phyloP scores from a whole-genome alignment of 2,888 invertebrate genomes.

The Caenorhabditis angaria region DNA sequence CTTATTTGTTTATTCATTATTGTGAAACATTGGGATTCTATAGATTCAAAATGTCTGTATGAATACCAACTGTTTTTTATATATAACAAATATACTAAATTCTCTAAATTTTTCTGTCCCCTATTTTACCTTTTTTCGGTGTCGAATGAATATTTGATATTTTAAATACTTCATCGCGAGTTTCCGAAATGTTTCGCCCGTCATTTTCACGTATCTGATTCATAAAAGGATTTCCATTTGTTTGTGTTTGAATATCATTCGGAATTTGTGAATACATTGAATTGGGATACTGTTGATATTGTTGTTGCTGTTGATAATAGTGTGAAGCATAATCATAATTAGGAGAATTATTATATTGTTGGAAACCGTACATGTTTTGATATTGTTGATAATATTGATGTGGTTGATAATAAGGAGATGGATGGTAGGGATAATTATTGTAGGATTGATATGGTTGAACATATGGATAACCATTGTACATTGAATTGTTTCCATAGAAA shows the following conservation, averaged over 20 bases:
- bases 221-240: not conserved
- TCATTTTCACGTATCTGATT: not conserved
- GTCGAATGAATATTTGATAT: not conserved
- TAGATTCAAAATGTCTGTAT: too few species aligned
- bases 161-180: not conserved
- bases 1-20: too few species aligned
- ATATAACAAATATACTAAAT: too few species aligned
- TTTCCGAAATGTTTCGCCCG: not conserved
- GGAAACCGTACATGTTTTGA: not conserved
- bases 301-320: not conserved
- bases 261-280: not conserved
- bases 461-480: not conserved
- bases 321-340: not conserved
- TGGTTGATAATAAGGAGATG: not conserved
- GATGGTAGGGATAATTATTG: too few species aligned
- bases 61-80: too few species aligned
- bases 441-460: not conserved
- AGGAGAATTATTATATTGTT: not conserved
- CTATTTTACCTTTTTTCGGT: not conserved
- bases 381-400: not conserved
- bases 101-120: too few species aligned
- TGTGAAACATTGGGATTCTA: too few species aligned
- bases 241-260: not conserved
- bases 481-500: not conserved
- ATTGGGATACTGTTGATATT: not conserved